phyloP scores from a whole-genome alignment of 2,797 vertebrate species.

The Xenopus petersii region DNA sequence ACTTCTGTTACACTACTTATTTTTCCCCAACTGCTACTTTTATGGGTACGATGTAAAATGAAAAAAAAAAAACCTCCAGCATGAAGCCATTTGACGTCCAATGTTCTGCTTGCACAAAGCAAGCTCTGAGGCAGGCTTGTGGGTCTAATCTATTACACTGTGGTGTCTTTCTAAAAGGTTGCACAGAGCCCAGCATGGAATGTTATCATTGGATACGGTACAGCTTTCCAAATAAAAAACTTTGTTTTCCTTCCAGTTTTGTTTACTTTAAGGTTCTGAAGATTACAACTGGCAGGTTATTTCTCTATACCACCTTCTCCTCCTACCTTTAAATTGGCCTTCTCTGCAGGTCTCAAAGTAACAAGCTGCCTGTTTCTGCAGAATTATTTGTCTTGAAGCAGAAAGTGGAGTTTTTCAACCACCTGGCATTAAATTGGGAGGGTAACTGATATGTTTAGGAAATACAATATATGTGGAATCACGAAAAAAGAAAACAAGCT shows the following conservation, averaged over 20 bases:
- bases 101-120: conserved; percentile 54
- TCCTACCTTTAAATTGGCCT: conserved; percentile 18
- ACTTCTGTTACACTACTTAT: conserved; percentile 46
- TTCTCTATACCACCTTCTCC: conserved; percentile 56
- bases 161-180: conserved; percentile 64
- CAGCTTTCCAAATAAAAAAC: conserved; percentile 62
- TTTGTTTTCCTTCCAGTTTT: conserved; percentile 66
- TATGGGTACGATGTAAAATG: conserved; percentile 44
- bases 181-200: conserved; percentile 52
- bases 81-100: conserved; percentile 47
- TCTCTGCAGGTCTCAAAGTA: conserved; percentile 26
- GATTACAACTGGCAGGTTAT: conserved; percentile 63
- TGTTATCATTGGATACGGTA: conserved; percentile 68
- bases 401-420: conserved; percentile 43
- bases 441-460: conserved; percentile 30
- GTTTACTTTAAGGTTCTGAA: conserved; percentile 67
- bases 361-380: conserved; percentile 56
- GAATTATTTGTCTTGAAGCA: conserved; percentile 28
- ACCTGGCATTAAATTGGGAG: conserved; percentile 42
- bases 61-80: conserved; percentile 54
- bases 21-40: conserved; percentile 24
- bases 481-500: conserved; percentile 22
- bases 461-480: conserved; percentile 42
- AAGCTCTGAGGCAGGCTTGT: conserved; percentile 54
- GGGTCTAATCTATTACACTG: conserved; percentile 54